Conservation (phyloP, 2,888 invertebrate species). For the Andrena minutula region DNA sequence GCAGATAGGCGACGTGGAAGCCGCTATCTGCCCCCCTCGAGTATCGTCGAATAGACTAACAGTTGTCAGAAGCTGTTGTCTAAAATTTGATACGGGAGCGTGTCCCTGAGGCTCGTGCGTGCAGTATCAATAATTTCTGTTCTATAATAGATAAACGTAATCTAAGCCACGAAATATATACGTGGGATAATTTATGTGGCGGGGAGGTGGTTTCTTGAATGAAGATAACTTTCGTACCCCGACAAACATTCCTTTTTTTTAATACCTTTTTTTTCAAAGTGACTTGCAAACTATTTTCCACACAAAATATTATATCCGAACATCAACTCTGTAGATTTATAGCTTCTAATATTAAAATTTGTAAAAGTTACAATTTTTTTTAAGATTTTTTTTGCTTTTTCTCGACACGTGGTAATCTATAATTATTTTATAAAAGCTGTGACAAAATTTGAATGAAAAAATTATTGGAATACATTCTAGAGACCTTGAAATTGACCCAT, state of each 20-base stretch:
- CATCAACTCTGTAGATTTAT: too few relatives aligned
- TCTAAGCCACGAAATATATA: neutral
- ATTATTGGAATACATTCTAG: too few relatives aligned
- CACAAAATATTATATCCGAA: too few relatives aligned
- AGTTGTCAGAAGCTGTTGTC: constrained; percentile 25
- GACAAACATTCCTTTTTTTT: neutral
- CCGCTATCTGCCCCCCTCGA: constrained; percentile 14
- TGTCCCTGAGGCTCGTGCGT: neutral
- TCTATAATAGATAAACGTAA: constrained; percentile 15
- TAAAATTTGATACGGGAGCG: constrained; percentile 13
- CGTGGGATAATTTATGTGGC: neutral
- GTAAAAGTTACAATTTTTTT: too few relatives aligned
- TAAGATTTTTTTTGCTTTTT: too few relatives aligned
- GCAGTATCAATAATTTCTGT: constrained; percentile 26
- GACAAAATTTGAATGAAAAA: too few relatives aligned
- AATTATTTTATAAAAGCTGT: too few relatives aligned
- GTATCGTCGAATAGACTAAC: constrained; percentile 18
- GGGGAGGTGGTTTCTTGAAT: neutral
- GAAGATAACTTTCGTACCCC: neutral
- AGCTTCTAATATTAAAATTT: too few relatives aligned
- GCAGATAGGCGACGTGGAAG: constrained; percentile 31
- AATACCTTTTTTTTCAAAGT: too few relatives aligned
- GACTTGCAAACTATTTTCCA: too few relatives aligned
- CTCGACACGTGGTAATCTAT: too few relatives aligned
- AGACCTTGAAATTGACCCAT: too few relatives aligned